phyloP scores from a whole-genome alignment of 2,113 vertebrate species.

The Lepus europaeus region DNA sequence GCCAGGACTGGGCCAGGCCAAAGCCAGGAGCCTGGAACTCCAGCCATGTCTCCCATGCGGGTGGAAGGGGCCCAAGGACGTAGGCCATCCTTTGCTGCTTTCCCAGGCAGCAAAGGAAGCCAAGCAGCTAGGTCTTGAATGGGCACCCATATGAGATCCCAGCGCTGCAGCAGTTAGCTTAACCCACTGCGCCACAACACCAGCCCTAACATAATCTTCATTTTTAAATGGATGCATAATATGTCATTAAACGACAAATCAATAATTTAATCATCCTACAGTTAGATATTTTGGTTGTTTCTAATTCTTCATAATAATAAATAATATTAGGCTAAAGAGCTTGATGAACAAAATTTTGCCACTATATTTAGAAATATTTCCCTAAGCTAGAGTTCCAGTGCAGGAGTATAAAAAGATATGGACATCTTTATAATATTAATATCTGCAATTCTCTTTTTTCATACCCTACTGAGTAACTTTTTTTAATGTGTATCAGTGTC shows the following conservation, averaged over 20 bases:
- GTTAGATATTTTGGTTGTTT: too few species aligned
- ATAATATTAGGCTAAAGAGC: constrained; percentile 38
- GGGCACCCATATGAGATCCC: too few species aligned
- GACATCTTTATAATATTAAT: constrained; percentile 38
- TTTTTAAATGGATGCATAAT: constrained; percentile 34
- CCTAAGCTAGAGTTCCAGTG: neutral
- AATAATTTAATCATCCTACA: constrained; percentile 13
- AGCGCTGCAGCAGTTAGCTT: too few species aligned
- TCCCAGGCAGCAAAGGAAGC: too few species aligned
- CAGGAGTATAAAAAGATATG: neutral
- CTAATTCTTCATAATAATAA: neutral
- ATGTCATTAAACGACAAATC: constrained; percentile 1
- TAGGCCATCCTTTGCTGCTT: too few species aligned
- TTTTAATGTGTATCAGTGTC: constrained; percentile 36
- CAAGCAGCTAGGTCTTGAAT: too few species aligned
- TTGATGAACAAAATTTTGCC: constrained; percentile 12
- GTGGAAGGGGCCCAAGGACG: too few species aligned
- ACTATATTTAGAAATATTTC: neutral
- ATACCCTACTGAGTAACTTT: neutral
- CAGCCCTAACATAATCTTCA: constrained; percentile 15
- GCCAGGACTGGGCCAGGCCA: too few species aligned
- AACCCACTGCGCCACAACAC: too few species aligned
- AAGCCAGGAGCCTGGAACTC: too few species aligned
- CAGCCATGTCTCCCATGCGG: too few species aligned
- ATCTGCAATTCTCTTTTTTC: constrained; percentile 30